phyloP scores from a whole-genome alignment of 2,888 invertebrate species.

The Tiliacea aurago region DNA sequence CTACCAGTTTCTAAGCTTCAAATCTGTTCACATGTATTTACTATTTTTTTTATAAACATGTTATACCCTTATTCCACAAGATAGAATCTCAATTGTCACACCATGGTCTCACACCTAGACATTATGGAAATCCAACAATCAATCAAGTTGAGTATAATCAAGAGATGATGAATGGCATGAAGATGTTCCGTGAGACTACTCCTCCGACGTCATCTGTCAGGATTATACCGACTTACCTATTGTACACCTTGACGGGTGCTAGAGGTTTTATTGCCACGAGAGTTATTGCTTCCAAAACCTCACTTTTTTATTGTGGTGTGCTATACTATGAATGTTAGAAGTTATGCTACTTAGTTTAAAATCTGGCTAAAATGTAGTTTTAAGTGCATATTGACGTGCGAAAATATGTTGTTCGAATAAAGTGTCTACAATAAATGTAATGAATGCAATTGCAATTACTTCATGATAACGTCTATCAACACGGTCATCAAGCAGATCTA shows the following conservation, averaged over 20 bases:
- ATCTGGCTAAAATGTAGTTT: neutral
- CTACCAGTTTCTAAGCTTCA: no score
- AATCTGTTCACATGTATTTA: neutral
- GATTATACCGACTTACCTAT: constrained; percentile 70
- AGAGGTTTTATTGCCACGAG: constrained; percentile 5
- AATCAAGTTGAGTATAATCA: constrained; percentile 40
- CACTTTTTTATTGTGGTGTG: neutral
- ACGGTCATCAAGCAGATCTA: no score
- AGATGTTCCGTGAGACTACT: constrained; percentile 11
- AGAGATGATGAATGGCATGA: constrained; percentile 39
- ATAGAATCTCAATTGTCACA: neutral
- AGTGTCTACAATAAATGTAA: neutral
- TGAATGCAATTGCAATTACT: no score
- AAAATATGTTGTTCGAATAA: neutral
- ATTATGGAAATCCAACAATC: constrained; percentile 50
- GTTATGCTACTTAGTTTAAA: neutral
- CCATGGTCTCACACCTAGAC: neutral
- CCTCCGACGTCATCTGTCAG: constrained; percentile 67
- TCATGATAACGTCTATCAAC: neutral
- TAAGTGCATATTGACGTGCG: neutral
- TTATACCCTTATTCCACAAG: neutral
- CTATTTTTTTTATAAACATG: neutral
- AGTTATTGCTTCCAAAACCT: constrained; percentile 13
- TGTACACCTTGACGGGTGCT: constrained; percentile 58
- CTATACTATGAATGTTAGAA: neutral